Percentiles rank a stretch among this genome's conserved stretches.
phyloP scores from a whole-genome alignment of 2,113 vertebrate species.

The Ahaetulla prasina region DNA sequence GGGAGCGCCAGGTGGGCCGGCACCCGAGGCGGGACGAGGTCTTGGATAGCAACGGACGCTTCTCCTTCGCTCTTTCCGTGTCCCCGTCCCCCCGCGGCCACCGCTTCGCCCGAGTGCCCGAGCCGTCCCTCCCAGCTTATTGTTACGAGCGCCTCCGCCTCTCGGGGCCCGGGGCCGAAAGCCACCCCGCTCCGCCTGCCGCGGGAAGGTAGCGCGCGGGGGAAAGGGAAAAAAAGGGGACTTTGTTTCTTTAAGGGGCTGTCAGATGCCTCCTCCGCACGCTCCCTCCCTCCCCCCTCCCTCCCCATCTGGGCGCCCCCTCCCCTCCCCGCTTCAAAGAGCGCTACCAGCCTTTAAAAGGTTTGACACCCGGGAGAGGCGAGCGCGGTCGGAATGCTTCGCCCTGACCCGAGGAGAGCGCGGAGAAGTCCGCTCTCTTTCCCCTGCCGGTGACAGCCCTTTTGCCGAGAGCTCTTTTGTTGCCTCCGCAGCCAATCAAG shows the following conservation, averaged over 20 bases:
- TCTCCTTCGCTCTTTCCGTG: not conserved
- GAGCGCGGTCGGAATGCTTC: not conserved
- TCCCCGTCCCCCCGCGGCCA: not conserved
- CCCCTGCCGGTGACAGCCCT: slow-evolving; percentile 85
- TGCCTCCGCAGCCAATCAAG: slow-evolving; percentile 93
- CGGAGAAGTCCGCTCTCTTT: slow-evolving; percentile 44
- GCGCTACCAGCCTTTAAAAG: slow-evolving; percentile 9
- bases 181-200: not conserved
- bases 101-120: not conserved
- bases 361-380: not conserved
- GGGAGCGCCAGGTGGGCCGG: not conserved
- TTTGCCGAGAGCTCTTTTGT: slow-evolving; percentile 85
- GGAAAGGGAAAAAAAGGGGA: not conserved
- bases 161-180: not conserved
- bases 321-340: not conserved
- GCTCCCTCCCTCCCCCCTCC: slow-evolving; percentile 15
- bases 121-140: not conserved
- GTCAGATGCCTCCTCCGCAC: slow-evolving; percentile 23
- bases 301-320: slow-evolving; percentile 10
- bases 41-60: not conserved
- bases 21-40: not conserved
- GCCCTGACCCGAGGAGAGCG: slow-evolving; percentile 19
- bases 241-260: slow-evolving; percentile 46
- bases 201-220: not conserved
- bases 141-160: not conserved